phyloP scores from a whole-genome alignment of 1,140 invertebrate species.

The Sitobion miscanthi region DNA sequence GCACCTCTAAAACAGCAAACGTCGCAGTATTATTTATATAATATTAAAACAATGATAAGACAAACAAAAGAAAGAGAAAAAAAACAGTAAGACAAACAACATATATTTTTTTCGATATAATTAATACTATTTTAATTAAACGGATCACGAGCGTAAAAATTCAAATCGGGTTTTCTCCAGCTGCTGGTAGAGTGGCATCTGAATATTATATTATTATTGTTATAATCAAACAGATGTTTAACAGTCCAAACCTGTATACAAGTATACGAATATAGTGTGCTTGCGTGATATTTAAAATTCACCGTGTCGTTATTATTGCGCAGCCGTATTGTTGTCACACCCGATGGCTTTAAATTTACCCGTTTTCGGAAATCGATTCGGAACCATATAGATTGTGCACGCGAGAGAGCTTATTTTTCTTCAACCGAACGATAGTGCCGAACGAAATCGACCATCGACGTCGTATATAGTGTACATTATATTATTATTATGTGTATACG shows the following conservation, averaged over 20 bases:
- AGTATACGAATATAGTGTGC: background rate
- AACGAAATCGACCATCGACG: background rate
- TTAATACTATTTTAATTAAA: slow-evolving; percentile 8
- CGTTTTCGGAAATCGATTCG: background rate
- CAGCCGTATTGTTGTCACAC: background rate
- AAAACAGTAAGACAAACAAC: background rate
- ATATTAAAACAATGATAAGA: background rate
- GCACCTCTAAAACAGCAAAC: background rate
- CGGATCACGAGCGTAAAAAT: background rate
- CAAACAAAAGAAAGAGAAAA: background rate
- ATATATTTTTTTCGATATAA: background rate
- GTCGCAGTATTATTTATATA: background rate
- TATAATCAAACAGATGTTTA: slow-evolving; percentile 18
- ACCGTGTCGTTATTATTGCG: background rate
- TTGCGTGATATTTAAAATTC: background rate
- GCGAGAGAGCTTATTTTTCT: background rate
- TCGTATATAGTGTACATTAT: background rate
- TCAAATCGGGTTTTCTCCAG: background rate
- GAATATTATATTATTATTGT: slow-evolving; percentile 10
- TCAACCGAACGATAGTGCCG: background rate
- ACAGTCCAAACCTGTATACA: background rate
- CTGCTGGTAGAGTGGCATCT: background rate
- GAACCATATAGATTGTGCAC: background rate
- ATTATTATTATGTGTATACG: background rate
- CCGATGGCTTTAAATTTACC: background rate